Evolutionary conservation across 2,797 vertebrate genomes (phyloP).

Genomic region (Hippocampus kuda): DNA sequence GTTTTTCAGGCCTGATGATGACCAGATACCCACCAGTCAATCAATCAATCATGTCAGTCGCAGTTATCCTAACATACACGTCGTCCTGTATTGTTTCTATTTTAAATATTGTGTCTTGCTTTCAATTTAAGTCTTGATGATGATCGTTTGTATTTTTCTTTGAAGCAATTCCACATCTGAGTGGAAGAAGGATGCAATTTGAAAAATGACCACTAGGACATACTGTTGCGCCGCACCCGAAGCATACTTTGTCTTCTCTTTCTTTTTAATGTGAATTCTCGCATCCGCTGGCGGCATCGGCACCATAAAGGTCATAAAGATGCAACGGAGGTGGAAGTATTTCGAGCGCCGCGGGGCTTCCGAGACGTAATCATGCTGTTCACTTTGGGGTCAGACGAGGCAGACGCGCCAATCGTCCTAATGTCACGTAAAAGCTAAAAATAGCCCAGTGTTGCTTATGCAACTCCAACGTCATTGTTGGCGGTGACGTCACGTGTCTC

Average conservation of each 20-base stretch:
- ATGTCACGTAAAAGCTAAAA: not conserved
- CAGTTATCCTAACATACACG: not conserved
- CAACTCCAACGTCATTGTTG: constrained; percentile 29
- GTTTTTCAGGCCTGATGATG: constrained; percentile 84
- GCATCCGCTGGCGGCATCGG: constrained; percentile 42
- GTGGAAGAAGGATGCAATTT: not conserved
- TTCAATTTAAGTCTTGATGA: not conserved
- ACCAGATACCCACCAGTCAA: not conserved
- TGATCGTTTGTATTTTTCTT: not conserved
- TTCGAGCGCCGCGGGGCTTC: constrained; percentile 31
- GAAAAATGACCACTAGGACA: constrained; percentile 34
- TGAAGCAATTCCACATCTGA: not conserved
- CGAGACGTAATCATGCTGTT: constrained; percentile 47
- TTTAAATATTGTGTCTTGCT: too few species aligned
- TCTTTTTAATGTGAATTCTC: not conserved
- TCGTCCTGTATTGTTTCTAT: too few species aligned
- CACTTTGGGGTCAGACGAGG: constrained; percentile 31
- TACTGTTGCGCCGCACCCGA: constrained; percentile 45
- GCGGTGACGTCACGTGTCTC: constrained; percentile 26
- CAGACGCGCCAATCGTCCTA: not conserved
- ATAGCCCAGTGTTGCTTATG: constrained; percentile 27
- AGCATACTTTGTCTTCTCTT: constrained; percentile 25
- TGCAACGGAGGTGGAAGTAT: constrained; percentile 35
- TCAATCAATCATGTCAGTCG: not conserved
- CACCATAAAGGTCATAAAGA: constrained; percentile 53